These are phyloP conservation scores for Phrynocephalus guinanensis DNA, from an alignment of 2,797 vertebrate species.

Conservation along the genomic window DNA sequence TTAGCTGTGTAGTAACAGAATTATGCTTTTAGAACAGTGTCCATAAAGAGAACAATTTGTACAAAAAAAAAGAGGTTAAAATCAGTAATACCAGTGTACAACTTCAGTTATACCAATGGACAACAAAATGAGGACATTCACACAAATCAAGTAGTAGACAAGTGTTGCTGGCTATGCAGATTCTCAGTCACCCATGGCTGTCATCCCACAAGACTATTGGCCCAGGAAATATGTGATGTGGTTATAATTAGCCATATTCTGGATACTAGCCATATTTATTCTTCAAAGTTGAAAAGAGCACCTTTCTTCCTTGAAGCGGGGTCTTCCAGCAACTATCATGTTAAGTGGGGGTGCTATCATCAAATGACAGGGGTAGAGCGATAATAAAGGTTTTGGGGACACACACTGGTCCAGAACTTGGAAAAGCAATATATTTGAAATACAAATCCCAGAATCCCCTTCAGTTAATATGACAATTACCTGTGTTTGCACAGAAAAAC, in stretches of 20 bases:
- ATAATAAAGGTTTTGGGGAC: not conserved
- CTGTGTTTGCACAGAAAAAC: not conserved
- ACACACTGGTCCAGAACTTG: not conserved
- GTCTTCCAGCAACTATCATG: not conserved
- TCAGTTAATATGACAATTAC: not conserved
- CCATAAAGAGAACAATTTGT: too few species aligned
- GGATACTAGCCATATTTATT: not conserved
- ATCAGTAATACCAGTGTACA: too few species aligned
- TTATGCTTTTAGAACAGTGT: too few species aligned
- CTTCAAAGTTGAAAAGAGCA: slow-evolving; percentile 4
- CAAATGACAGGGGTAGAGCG: not conserved
- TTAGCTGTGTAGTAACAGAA: not conserved
- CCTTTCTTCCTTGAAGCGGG: not conserved
- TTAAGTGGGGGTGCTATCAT: not conserved
- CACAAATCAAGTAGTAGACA: fast-evolving
- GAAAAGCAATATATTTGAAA: not conserved
- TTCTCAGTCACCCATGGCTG: fast-evolving
- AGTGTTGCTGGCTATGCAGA: fast-evolving
- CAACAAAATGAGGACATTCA: not conserved
- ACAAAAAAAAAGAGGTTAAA: too few species aligned
- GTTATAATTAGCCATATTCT: not conserved
- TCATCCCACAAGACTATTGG: fast-evolving
- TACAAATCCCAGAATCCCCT: not conserved
- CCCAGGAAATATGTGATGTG: not conserved
- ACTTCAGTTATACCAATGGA: too few species aligned